Evolutionary conservation across 2,888 invertebrate species (phyloP), one percentile per base, ranked within the genome.

Genomic region (Notodonta ziczac): DNA sequence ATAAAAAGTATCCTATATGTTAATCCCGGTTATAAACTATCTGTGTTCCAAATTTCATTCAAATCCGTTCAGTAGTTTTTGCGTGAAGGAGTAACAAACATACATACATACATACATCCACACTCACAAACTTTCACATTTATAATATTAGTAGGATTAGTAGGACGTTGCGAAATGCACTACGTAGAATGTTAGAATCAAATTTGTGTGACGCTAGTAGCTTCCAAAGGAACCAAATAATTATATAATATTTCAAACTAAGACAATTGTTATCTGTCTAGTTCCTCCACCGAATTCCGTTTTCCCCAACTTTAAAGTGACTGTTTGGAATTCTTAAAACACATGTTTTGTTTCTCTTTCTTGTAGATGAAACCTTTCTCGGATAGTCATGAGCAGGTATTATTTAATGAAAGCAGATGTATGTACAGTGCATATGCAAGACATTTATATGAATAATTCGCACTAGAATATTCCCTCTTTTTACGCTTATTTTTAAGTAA

Each of bases 301-400:
- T 16, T 62, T 54, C 14, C 2, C 13, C 54, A 58, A 59, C 40
- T 62, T 52, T 58, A 58, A 44, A 61, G 62, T 66, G 55, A 61
- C 59, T 62, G 55, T 63, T 61, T 62, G 62, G 54, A 72, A 59
- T 69, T 66, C 65, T 69, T 71, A 55, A 58, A 63, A 51, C 62
- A 71, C 77, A 58, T 67, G 69, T 81, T 87, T 84, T 86, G 76
- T 88, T 90, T 89, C 83, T 87, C 87, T 56, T 89, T 86, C 88
- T 90, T 93, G 92, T 93, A 93, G 93, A 91, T 93, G 89, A 91
- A 91, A 90, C 93, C 93, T 85, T 93, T 89, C 85, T 93, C 93
- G 93, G 93, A 93, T 91, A 93, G 93, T 90, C 91, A 93, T 84
- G 89, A 93, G 84, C 93, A 93, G 93, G 93, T 93, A 93, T 85